Base-by-base conservation (phyloP, 2,797 vertebrate species). In the Myoxocephalus aenaeus region DNA sequence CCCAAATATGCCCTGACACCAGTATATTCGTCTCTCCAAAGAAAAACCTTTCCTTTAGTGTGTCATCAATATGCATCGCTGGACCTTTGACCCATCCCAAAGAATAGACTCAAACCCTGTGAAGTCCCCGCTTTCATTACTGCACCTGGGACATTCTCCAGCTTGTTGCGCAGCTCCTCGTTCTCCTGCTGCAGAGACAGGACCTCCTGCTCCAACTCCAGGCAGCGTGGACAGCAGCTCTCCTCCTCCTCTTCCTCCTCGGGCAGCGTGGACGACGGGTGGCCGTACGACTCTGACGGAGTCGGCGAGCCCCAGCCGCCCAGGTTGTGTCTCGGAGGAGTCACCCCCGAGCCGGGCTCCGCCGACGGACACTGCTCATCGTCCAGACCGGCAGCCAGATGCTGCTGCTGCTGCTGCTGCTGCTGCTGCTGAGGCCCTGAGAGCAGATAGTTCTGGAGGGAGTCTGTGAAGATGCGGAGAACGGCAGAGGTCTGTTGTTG, bases 161-260 rank as follows among this genome's bases (percentile, higher is more conserved):
- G 82, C 86, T 98, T 99, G 87, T 97, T 96, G 78, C 97, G 95
- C 57, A 99, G 96, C 81, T 99, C 98, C 91, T 99, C 98, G 0
- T 99, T 99, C 92, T 99, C 98, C 92, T 99, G 98, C 90, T 99
- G 98, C 87, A 99, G 92, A n/a, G 97, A 99, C 87, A 99, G 95
- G 65, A 99, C 98, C 90, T 99, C 98, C 89, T 99, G 98, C 87
- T 99, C 98, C 89, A 99, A 87, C 89, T 99, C 98, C 83, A 99
- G 95, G 90, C 98, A 99, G 36, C 98, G 96, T 7, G 98, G 98
- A 57, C 98, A 99, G 87, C 97, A 99, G 77, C 93, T 86, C 77
- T 99, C 98, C 77, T 99, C 98, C 61, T 99, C 98, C 51, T 99
- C 97, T 3, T 99, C 98, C 50, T 99, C 98, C n/a, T 98, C 98